Conservation (phyloP, 1,140 invertebrate genomes). For the Euura saliciscinereae region DNA sequence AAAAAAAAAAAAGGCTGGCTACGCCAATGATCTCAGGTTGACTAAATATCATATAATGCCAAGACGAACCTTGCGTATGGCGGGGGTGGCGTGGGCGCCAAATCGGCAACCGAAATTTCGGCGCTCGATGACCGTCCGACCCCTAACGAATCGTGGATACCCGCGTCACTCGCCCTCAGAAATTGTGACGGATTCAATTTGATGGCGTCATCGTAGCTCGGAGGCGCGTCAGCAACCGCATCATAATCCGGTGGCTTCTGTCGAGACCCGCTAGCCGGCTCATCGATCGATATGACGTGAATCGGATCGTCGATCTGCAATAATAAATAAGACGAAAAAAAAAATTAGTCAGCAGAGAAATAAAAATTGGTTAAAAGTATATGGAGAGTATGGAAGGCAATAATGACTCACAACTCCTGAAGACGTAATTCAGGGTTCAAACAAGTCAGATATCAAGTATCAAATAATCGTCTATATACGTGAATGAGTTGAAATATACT, state of each 20-base stretch:
- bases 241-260: constrained; percentile 79
- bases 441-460: too few relatives aligned
- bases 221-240: constrained; percentile 70
- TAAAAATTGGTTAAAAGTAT: too few relatives aligned
- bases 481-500: too few relatives aligned
- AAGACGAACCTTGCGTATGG: constrained; percentile 50
- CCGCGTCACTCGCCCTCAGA: constrained; percentile 36
- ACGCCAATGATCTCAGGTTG: too few relatives aligned
- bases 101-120: constrained; percentile 34
- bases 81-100: constrained; percentile 44
- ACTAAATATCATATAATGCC: not conserved
- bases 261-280: constrained; percentile 49
- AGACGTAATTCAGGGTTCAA: too few relatives aligned
- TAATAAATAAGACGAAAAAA: constrained; percentile 17
- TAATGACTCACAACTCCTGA: too few relatives aligned
- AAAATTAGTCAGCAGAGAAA: not conserved
- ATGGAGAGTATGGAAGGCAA: too few relatives aligned
- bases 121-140: constrained; percentile 35
- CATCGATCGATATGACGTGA: constrained; percentile 69
- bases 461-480: too few relatives aligned
- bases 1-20: not conserved
- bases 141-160: constrained; percentile 22
- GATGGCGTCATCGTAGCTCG: constrained; percentile 76
- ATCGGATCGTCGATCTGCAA: constrained; percentile 70
- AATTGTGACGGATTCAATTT: constrained; percentile 68